Conservation (phyloP, 2,888 invertebrate species). For the Macrostomum cliftonense region DNA sequence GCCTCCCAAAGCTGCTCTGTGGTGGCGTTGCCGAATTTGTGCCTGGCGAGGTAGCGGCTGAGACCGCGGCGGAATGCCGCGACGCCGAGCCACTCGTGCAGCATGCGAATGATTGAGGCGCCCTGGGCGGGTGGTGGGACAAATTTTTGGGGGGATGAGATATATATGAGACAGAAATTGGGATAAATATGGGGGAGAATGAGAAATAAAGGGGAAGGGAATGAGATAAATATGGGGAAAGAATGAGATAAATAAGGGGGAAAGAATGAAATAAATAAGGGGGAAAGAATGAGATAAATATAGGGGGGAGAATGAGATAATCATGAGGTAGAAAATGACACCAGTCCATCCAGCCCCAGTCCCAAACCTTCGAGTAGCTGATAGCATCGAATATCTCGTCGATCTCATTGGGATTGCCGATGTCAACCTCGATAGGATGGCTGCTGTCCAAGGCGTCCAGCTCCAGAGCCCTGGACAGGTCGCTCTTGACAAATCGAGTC, state of each 20-base stretch:
- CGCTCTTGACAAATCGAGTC: constrained; percentile 81
- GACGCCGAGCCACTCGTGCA: constrained; percentile 78
- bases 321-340: no score
- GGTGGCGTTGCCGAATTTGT: constrained; percentile 69
- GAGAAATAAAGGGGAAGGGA: no score
- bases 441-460: constrained; percentile 68
- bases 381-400: constrained; percentile 95
- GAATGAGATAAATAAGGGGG: no score
- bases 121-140: no score
- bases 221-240: no score
- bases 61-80: constrained; percentile 69
- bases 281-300: no score
- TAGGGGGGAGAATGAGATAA: no score
- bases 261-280: no score
- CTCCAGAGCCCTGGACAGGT: constrained; percentile 56
- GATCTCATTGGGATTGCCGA: constrained; percentile 77
- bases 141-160: no score
- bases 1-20: constrained; percentile 83
- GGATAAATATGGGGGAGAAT: no score
- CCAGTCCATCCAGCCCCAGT: no score
- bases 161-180: no score
- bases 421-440: constrained; percentile 85
- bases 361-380: constrained; percentile 65
- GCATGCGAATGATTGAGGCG: constrained; percentile 78
- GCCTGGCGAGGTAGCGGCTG: constrained; percentile 64